A percentile compares a stretch with the other conserved stretches of the same genome.
Conservation (phyloP, 1,140 invertebrate genomes). For the Cotesia chilonis region DNA sequence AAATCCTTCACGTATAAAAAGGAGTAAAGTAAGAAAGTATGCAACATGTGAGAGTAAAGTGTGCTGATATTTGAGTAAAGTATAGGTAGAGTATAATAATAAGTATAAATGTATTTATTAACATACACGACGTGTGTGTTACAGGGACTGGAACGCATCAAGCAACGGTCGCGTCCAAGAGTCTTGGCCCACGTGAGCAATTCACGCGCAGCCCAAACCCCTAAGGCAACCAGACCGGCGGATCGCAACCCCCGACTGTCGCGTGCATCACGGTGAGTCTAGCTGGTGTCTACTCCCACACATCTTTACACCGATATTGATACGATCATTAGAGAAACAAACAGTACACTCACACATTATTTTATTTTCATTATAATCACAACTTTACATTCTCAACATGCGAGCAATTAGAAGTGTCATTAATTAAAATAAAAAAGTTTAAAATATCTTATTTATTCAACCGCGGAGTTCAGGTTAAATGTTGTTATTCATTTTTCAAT, state of each 20-base stretch:
- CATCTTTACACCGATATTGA: not conserved
- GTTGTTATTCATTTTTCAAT: too few species aligned
- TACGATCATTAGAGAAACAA: too few species aligned
- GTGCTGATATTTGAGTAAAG: not conserved
- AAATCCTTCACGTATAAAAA: not conserved
- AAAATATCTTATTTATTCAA: too few species aligned
- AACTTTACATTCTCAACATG: not conserved
- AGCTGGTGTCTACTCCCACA: conserved; percentile 12
- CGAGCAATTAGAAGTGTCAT: not conserved
- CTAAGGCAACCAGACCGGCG: conserved; percentile 56
- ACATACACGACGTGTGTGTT: conserved; percentile 51
- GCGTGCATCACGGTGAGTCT: conserved; percentile 61
- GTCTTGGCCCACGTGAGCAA: conserved; percentile 66
- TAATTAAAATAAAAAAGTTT: not conserved
- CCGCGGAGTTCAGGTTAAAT: too few species aligned
- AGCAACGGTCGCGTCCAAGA: conserved; percentile 64
- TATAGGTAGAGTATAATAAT: not conserved
- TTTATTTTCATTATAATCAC: not conserved
- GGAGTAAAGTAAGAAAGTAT: not conserved
- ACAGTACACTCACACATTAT: not conserved
- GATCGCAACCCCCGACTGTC: conserved; percentile 59
- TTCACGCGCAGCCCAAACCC: conserved; percentile 54
- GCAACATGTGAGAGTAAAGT: not conserved
- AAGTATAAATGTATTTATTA: conserved; percentile 7
- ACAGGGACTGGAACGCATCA: conserved; percentile 65